phyloP scores from a whole-genome alignment of 2,113 vertebrate species.

The Aythya baeri region DNA sequence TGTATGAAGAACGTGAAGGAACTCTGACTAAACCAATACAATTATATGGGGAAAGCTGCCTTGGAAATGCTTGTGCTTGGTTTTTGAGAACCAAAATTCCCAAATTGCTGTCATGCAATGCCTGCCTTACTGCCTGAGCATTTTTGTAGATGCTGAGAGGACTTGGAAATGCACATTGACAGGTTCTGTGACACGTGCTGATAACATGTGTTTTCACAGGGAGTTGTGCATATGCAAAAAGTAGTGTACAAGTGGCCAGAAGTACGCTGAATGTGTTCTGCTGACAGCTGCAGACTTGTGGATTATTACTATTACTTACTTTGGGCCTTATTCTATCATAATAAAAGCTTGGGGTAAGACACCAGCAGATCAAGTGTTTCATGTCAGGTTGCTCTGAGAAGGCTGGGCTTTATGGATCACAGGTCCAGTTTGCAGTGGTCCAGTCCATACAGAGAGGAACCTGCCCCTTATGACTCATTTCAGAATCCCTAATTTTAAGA shows the following conservation, averaged over 20 bases:
- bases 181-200: not conserved
- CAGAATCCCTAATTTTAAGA: not conserved
- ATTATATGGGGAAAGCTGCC: fast-evolving
- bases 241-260: fast-evolving
- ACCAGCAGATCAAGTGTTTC: not conserved
- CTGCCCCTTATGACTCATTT: not conserved
- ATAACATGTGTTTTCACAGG: not conserved
- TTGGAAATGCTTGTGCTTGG: not conserved
- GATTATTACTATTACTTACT: not conserved
- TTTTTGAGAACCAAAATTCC: not conserved
- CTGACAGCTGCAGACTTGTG: not conserved
- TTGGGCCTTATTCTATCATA: not conserved
- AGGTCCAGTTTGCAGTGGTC: not conserved
- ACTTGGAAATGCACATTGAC: not conserved
- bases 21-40: not conserved
- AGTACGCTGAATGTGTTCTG: fast-evolving
- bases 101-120: fast-evolving
- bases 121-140: not conserved
- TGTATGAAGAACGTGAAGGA: not conserved
- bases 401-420: fast-evolving
- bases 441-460: not conserved
- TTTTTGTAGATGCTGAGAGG: not conserved
- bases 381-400: fast-evolving
- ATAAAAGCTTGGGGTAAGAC: not conserved
- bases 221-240: not conserved